Conservation (phyloP, 2,797 vertebrate genomes). For the Notoglanidium macrostoma region DNA sequence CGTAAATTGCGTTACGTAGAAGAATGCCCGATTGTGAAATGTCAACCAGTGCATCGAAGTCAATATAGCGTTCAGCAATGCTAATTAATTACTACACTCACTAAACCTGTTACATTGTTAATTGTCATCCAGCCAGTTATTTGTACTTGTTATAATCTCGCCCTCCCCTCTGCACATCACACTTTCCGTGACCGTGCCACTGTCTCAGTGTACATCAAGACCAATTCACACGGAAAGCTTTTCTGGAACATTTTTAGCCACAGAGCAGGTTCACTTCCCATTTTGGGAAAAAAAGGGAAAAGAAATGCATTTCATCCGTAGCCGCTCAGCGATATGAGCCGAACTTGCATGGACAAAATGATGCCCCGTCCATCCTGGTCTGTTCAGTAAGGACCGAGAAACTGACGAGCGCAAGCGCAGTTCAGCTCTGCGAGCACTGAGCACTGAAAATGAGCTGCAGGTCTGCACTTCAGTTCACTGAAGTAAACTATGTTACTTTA, state of each 20-base stretch:
- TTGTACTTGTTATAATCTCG: constrained; percentile 31
- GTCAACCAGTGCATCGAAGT: background rate
- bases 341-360: background rate
- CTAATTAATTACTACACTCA: background rate
- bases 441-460: background rate
- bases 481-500: too few species aligned
- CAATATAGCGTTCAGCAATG: background rate
- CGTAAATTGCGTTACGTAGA: background rate
- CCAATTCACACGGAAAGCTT: constrained; percentile 1
- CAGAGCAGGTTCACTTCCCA: background rate
- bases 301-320: background rate
- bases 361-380: background rate
- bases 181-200: background rate
- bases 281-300: background rate
- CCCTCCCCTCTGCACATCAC: constrained; percentile 16
- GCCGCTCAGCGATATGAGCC: background rate
- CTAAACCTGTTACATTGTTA: background rate
- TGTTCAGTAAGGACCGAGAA: background rate
- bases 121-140: constrained; percentile 21
- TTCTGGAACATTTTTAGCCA: background rate
- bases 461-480: background rate
- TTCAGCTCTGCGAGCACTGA: background rate
- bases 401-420: background rate
- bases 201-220: constrained; percentile 12
- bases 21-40: background rate